These are phyloP conservation scores for Caenorhabditis doughertyi DNA, from an alignment of 2,888 invertebrate genomes.

Conservation along the genomic window DNA sequence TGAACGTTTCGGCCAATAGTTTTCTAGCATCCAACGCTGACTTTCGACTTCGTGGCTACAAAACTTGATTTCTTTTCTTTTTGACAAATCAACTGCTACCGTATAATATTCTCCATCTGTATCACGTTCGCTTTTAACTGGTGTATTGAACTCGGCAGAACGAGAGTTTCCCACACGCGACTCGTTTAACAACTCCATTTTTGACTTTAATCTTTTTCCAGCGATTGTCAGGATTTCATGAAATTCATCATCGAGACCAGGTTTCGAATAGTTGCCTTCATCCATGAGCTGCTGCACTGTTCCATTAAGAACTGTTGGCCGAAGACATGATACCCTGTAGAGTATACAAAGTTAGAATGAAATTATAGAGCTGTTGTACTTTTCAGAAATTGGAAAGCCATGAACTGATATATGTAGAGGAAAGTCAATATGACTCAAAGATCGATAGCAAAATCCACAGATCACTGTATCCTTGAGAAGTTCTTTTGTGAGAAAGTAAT, in stretches of 20 bases:
- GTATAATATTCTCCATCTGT: conserved; percentile 3
- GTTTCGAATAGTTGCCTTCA: not conserved
- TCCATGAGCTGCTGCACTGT: conserved; percentile 9
- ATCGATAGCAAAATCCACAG: conserved; percentile 58
- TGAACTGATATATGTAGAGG: conserved; percentile 29
- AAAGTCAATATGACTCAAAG: conserved; percentile 15
- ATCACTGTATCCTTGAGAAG: not conserved
- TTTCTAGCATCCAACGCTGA: conserved; percentile 38
- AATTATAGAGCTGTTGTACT: not conserved
- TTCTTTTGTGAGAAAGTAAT: conserved; percentile 32
- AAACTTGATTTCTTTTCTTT: not conserved
- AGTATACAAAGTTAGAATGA: not conserved
- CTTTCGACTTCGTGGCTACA: conserved; percentile 27
- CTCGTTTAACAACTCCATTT: conserved; percentile 19
- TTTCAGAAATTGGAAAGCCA: conserved; percentile 11
- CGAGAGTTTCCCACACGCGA: not conserved
- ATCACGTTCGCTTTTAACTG: conserved; percentile 3
- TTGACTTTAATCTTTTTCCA: conserved; percentile 40
- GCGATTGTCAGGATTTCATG: conserved; percentile 21
- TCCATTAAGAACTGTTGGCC: not conserved
- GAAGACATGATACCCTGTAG: not conserved
- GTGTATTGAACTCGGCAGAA: conserved; percentile 19
- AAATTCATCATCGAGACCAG: conserved; percentile 27
- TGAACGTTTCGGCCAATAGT: conserved; percentile 29
- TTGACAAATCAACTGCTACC: not conserved